These are phyloP conservation scores for Darevskia nairensis DNA, from an alignment of 2,797 vertebrate species.

Conservation along the genomic window DNA sequence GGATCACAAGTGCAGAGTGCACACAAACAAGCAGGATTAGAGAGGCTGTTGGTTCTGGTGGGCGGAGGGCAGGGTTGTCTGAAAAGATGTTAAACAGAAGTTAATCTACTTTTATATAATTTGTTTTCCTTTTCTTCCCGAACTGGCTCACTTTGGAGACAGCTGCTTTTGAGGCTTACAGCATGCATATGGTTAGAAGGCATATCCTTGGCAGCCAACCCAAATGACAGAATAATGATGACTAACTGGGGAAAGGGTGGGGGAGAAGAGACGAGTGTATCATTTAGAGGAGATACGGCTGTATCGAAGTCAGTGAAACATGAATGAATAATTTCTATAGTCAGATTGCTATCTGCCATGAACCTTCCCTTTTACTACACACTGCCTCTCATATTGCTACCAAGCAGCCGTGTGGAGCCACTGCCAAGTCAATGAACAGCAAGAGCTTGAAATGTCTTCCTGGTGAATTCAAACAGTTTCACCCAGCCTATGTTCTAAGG, in stretches of 20 bases:
- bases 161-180: constrained; percentile 65
- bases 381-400: neutral
- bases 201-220: constrained; percentile 49
- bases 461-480: neutral
- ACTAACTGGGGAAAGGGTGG: constrained; percentile 44
- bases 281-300: constrained; percentile 56
- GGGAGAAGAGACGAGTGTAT: constrained; percentile 59
- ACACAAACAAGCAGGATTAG: constrained; percentile 65
- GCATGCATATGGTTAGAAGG: constrained; percentile 40
- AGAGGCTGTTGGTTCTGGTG: constrained; percentile 38
- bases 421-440: constrained; percentile 4
- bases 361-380: constrained; percentile 25
- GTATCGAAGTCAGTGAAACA: constrained; percentile 58
- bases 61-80: constrained; percentile 55
- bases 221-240: constrained; percentile 64
- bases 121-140: constrained; percentile 68
- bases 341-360: constrained; percentile 41
- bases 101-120: constrained; percentile 68
- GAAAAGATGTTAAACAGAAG: constrained; percentile 65
- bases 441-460: neutral
- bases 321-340: constrained; percentile 51
- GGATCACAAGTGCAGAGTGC: constrained; percentile 61
- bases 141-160: constrained; percentile 56
- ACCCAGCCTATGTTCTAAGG: neutral
- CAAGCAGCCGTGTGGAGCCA: neutral